Evolutionary conservation across 1,140 invertebrate species (phyloP).

Genomic region (Solenopsis invicta): DNA sequence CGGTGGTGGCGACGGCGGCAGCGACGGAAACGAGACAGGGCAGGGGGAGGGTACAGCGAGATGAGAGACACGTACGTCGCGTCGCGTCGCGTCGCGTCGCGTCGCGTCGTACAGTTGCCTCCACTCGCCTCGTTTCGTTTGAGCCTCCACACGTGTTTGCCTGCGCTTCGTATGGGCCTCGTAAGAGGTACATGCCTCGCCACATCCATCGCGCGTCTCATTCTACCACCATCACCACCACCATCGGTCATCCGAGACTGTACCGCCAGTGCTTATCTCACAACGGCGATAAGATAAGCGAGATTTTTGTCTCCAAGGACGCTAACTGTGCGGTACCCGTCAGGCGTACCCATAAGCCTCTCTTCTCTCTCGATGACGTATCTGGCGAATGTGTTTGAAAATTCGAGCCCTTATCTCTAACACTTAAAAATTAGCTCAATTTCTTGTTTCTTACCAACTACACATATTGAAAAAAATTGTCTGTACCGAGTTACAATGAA

Average conservation of each 20-base stretch:
- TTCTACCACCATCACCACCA: neutral
- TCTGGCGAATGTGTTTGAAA: neutral
- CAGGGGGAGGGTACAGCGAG: constrained; percentile 35
- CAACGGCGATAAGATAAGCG: constrained; percentile 33
- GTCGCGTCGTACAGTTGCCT: too few relatives aligned
- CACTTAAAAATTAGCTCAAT: neutral
- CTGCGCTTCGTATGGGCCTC: too few relatives aligned
- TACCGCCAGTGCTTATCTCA: constrained; percentile 1
- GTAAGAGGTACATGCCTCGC: too few relatives aligned
- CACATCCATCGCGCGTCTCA: neutral
- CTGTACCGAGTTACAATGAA: neutral
- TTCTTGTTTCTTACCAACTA: neutral
- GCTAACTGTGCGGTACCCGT: neutral
- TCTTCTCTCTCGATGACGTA: neutral
- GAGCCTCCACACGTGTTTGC: constrained; percentile 36
- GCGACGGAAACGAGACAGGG: constrained; percentile 41
- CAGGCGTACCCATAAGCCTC: neutral
- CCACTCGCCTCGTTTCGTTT: constrained; percentile 40
- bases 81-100: constrained; percentile 46
- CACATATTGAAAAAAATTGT: too few relatives aligned
- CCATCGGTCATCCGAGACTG: neutral
- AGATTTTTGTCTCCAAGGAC: constrained; percentile 32
- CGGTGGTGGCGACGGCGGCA: neutral
- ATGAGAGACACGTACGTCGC: constrained; percentile 56
- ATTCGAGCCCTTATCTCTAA: neutral